These are phyloP conservation scores for Coregonus sp. DNA, from an alignment of 2,797 vertebrate genomes.

Conservation along the genomic window DNA sequence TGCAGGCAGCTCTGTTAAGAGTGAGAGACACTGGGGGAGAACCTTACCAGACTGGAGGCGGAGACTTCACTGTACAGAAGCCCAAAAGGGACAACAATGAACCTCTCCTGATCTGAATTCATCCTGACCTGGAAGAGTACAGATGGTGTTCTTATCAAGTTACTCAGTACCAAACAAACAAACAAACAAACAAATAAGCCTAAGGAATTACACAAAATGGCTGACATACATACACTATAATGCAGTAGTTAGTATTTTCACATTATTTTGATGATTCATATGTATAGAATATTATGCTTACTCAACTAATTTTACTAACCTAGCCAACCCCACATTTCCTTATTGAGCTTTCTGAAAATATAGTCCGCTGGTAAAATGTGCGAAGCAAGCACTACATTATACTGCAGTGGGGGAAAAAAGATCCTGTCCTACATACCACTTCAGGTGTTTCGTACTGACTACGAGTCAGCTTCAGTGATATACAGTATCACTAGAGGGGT, in stretches of 20 bases:
- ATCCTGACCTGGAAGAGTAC: slow-evolving; percentile 82
- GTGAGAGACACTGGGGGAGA: too few relatives aligned
- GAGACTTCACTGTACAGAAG: slow-evolving; percentile 98
- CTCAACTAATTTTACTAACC: not conserved
- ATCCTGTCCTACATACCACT: not conserved
- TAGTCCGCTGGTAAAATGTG: not conserved
- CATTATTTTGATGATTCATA: not conserved
- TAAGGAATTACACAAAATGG: not conserved
- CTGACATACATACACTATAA: not conserved
- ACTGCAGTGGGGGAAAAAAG: not conserved
- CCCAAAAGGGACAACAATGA: slow-evolving; percentile 94
- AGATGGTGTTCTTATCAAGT: not conserved
- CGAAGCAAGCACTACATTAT: not conserved
- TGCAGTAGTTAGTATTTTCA: not conserved
- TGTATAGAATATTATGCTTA: not conserved
- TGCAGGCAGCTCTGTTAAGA: not conserved
- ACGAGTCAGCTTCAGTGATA: not conserved
- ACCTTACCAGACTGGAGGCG: slow-evolving; percentile 93
- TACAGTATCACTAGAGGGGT: not conserved
- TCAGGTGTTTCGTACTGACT: not conserved
- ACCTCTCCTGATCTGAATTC: slow-evolving; percentile 91
- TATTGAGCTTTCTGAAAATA: not conserved
- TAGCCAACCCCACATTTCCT: not conserved
- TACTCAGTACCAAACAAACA: not conserved
- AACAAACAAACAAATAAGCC: not conserved